phyloP scores from a whole-genome alignment of 2,888 invertebrate species.

The Azorinus chamasolen region DNA sequence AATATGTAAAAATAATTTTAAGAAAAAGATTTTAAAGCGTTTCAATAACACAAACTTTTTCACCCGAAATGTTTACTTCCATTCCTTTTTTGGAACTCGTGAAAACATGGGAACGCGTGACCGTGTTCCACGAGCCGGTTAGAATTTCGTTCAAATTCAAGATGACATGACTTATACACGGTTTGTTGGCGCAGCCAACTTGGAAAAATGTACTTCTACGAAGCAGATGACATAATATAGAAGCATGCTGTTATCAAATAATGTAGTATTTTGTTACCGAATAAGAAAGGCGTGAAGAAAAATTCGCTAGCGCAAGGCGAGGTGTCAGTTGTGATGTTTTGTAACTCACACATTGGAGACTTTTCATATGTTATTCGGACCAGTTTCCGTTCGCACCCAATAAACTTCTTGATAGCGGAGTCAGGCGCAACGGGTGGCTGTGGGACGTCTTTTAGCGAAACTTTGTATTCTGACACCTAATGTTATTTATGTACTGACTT shows the following conservation, averaged over 20 bases:
- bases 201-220: background rate
- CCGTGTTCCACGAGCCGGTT: background rate
- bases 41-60: background rate
- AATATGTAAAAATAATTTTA: too few relatives aligned
- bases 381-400: too few relatives aligned
- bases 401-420: too few relatives aligned
- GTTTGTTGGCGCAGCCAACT: too few relatives aligned
- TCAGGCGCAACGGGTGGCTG: too few relatives aligned
- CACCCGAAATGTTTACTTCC: background rate
- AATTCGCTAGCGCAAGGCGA: slow-evolving; percentile 63
- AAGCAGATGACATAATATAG: background rate
- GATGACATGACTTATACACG: too few relatives aligned
- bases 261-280: slow-evolving; percentile 19
- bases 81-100: slow-evolving; percentile 5
- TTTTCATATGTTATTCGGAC: too few relatives aligned
- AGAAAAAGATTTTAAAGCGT: background rate
- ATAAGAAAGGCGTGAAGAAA: slow-evolving; percentile 45
- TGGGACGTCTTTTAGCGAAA: too few relatives aligned
- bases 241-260: background rate
- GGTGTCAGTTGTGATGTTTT: slow-evolving; percentile 60
- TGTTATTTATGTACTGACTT: too few relatives aligned
- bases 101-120: slow-evolving; percentile 29
- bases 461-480: too few relatives aligned
- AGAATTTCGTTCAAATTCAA: too few relatives aligned
- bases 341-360: slow-evolving; percentile 12